Evolutionary conservation across 2,113 vertebrate species (phyloP).

Genomic region (Xenopus laevis): DNA sequence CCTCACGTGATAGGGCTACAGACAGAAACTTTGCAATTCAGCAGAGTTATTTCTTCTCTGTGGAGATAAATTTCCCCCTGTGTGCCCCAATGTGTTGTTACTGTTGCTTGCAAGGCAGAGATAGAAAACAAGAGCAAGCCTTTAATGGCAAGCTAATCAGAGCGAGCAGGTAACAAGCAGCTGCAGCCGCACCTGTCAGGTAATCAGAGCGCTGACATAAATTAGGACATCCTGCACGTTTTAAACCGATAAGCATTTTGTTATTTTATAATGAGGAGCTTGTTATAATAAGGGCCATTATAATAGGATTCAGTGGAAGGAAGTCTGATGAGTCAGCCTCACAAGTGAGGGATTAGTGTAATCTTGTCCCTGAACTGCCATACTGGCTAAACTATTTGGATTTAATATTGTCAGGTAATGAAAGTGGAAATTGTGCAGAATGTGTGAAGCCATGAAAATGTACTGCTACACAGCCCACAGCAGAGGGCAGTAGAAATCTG

Average conservation of each 20-base stretch:
- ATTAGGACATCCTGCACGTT: conserved; percentile 37
- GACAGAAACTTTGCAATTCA: neutral
- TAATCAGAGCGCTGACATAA: conserved; percentile 34
- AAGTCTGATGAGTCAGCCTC: conserved; percentile 33
- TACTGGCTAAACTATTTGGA: conserved; percentile 28
- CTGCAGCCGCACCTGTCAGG: conserved; percentile 41
- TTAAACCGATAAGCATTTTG: conserved; percentile 41
- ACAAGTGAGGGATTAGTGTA: conserved; percentile 42
- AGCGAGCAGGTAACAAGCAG: conserved; percentile 21
- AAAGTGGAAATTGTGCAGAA: conserved; percentile 1
- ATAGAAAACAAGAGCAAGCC: conserved; percentile 24
- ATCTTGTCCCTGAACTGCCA: conserved; percentile 35
- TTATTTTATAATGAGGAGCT: conserved; percentile 40
- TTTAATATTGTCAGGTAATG: conserved; percentile 28
- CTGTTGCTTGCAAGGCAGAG: conserved; percentile 18
- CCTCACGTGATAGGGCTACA: neutral
- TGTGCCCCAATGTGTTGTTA: conserved; percentile 16
- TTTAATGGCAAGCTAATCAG: conserved; percentile 37
- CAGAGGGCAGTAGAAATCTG: conserved; percentile 21
- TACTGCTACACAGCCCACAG: neutral
- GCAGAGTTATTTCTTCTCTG: conserved; percentile 5
- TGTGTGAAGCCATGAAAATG: conserved; percentile 23
- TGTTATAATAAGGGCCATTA: conserved; percentile 37
- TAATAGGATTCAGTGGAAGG: conserved; percentile 30
- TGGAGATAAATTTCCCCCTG: conserved; percentile 4